Evolutionary conservation across 2,888 invertebrate species (phyloP).

Genomic region (Polyommatus iphigenia): DNA sequence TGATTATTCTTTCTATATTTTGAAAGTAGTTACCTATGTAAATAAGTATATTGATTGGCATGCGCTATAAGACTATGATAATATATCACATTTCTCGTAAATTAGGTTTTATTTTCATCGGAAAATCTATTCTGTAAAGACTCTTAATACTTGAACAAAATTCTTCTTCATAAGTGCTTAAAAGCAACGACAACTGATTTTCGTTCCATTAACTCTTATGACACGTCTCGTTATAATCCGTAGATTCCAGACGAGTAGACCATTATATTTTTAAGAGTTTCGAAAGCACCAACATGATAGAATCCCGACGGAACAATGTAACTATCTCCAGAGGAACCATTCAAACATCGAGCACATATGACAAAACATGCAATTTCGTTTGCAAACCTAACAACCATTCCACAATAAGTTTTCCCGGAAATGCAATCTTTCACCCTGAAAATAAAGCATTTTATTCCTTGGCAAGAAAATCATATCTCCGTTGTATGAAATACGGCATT

Average conservation of each 20-base stretch:
- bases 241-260: not conserved
- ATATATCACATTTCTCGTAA: not conserved
- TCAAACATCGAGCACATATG: slow-evolving; percentile 12
- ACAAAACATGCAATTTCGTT: slow-evolving; percentile 25
- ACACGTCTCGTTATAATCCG: not conserved
- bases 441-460: not conserved
- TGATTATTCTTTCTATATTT: too few relatives aligned
- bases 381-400: slow-evolving; percentile 16
- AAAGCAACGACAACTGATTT: slow-evolving; percentile 4
- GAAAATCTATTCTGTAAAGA: not conserved
- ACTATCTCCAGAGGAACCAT: not conserved
- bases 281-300: not conserved
- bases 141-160: not conserved
- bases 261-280: slow-evolving; percentile 19
- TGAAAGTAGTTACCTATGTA: too few relatives aligned
- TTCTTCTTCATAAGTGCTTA: not conserved
- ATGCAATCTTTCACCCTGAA: not conserved
- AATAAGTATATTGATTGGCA: too few relatives aligned
- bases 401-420: not conserved
- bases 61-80: not conserved
- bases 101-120: not conserved
- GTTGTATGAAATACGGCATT: slow-evolving; percentile 16
- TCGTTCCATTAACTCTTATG: slow-evolving; percentile 5
- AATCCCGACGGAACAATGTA: slow-evolving; percentile 13
- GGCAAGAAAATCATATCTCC: not conserved